Evolutionary conservation across 1,140 invertebrate species (phyloP).

Genomic region (Lucilia sericata): DNA sequence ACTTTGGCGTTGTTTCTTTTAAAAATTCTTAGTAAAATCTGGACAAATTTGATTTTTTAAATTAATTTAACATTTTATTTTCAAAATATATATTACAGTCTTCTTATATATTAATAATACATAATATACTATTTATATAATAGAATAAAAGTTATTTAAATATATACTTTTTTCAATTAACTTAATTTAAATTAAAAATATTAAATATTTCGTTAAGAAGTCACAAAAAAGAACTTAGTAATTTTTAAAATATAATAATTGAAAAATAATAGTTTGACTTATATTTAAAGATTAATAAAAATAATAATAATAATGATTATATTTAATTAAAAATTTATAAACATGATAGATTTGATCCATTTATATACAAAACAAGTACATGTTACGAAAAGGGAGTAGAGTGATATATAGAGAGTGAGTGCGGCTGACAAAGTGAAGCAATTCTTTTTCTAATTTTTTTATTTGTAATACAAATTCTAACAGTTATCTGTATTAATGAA

Average conservation of each 20-base stretch:
- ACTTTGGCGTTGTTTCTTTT: not conserved
- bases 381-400: not conserved
- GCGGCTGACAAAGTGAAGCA: too few species aligned
- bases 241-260: not conserved
- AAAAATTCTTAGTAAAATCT: not conserved
- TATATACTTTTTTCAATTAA: slow-evolving; percentile 8
- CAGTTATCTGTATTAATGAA: too few species aligned
- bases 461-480: too few species aligned
- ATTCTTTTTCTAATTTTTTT: too few species aligned
- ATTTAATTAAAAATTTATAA: slow-evolving; percentile 24
- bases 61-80: slow-evolving; percentile 37
- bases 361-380: slow-evolving; percentile 27
- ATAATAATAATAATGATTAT: not conserved
- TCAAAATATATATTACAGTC: slow-evolving; percentile 41
- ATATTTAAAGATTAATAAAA: not conserved
- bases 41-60: not conserved
- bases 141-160: slow-evolving; percentile 20
- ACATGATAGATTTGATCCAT: slow-evolving; percentile 4
- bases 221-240: not conserved
- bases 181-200: not conserved
- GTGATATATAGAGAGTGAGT: too few species aligned
- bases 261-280: slow-evolving; percentile 1
- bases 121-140: slow-evolving; percentile 30
- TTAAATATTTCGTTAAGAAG: not conserved
- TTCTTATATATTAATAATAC: slow-evolving; percentile 37